Conservation (phyloP, 2,888 invertebrate species). For the Plebejus anna region DNA sequence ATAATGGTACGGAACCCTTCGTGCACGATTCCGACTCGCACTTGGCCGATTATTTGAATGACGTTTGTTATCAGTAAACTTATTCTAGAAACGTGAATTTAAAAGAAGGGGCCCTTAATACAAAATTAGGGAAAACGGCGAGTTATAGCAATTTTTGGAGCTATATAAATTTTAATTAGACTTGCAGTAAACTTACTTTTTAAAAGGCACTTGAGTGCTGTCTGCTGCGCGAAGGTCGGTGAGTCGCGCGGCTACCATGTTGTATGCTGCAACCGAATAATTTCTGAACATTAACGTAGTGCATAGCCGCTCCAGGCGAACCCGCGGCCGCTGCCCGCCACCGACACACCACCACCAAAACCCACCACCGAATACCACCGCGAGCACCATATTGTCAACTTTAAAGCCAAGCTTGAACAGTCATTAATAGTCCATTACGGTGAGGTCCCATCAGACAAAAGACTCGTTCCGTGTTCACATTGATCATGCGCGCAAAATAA, state of each 20-base stretch:
- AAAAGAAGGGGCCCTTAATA: not conserved
- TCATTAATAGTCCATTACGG: conserved; percentile 37
- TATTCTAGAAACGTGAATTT: too few relatives aligned
- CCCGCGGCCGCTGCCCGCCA: conserved; percentile 44
- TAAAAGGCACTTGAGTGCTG: conserved; percentile 98
- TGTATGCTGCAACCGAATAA: conserved; percentile 95
- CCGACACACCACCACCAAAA: conserved; percentile 44
- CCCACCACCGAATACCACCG: conserved; percentile 41
- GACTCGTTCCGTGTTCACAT: not conserved
- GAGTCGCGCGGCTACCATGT: conserved; percentile 98
- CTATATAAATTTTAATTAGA: not conserved
- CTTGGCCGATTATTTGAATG: too few relatives aligned
- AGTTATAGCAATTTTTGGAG: too few relatives aligned
- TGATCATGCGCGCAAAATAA: not conserved
- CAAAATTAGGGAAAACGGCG: not conserved
- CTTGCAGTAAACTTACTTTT: conserved; percentile 88
- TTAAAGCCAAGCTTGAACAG: conserved; percentile 50
- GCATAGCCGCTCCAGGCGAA: conserved; percentile 43
- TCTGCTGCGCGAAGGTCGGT: conserved; percentile 95
- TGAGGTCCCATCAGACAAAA: not conserved
- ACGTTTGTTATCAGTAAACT: too few relatives aligned
- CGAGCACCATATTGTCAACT: conserved; percentile 77
- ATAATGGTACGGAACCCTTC: not conserved
- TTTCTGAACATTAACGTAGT: conserved; percentile 81
- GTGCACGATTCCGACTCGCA: too few relatives aligned